Percentiles rank a stretch among this genome's conserved stretches.
Conservation (phyloP, 2,113 vertebrate species). For the Fulica atra region DNA sequence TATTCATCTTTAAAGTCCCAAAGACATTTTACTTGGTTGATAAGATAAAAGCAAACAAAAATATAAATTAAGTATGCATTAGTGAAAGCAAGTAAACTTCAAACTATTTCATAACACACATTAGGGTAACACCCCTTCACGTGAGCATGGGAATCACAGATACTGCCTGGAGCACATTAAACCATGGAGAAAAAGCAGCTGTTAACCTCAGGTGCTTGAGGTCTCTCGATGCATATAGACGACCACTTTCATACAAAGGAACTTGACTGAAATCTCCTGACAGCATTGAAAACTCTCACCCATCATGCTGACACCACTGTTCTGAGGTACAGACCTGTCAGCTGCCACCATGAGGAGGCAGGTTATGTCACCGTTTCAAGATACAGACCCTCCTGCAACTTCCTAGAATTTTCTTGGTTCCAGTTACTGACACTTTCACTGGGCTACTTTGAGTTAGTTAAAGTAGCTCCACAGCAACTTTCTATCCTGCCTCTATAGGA, state of each 20-base stretch:
- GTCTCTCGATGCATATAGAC: rapidly evolving
- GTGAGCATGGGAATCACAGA: not conserved
- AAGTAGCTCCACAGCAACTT: not conserved
- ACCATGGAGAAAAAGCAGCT: rapidly evolving
- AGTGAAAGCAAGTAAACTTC: not conserved
- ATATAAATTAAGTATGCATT: not conserved
- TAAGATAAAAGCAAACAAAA: constrained; percentile 19
- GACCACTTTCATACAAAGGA: not conserved
- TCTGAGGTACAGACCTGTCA: not conserved
- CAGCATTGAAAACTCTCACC: not conserved
- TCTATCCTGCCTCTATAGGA: not conserved
- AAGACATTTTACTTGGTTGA: constrained; percentile 49
- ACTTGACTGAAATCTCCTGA: not conserved
- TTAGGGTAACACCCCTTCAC: not conserved
- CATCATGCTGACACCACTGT: not conserved
- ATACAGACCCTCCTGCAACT: not conserved
- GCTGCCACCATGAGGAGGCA: not conserved
- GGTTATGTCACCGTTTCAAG: not conserved
- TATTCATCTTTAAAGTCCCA: constrained; percentile 31
- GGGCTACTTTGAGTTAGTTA: not conserved
- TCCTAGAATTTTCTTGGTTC: not conserved
- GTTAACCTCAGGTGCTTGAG: not conserved
- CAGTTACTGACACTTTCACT: not conserved
- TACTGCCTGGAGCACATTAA: not conserved
- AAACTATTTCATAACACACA: not conserved